Evolutionary conservation across 37 sponge, comb jelly and placozoan genomes (phyloP).

Genomic region (Eunapius fragilis): DNA sequence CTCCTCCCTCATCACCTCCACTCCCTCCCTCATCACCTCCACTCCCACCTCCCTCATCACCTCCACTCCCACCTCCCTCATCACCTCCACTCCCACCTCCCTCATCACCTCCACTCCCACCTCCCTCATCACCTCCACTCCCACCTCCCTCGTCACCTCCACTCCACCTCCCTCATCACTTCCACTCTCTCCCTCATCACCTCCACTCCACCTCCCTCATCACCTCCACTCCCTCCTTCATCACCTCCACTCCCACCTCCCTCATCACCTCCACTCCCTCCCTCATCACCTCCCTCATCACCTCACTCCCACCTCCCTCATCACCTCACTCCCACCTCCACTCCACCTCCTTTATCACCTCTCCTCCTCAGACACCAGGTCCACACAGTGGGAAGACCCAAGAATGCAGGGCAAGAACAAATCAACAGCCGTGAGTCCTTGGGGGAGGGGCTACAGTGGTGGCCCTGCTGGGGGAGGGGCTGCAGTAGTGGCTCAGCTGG

Average conservation of each 20-base stretch:
- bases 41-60: no score
- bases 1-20: no score
- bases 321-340: neutral
- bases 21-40: neutral
- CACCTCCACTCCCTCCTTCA: neutral
- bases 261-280: neutral
- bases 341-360: neutral
- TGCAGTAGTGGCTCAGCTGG: no score
- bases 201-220: neutral
- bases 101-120: no score
- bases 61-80: no score
- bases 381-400: constrained; percentile 96
- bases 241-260: no score
- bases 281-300: neutral
- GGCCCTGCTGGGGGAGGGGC: no score
- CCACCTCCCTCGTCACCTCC: no score
- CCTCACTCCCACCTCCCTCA: neutral
- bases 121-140: no score
- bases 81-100: no score
- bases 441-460: no score
- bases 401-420: constrained; percentile 58
- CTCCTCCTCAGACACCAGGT: constrained; percentile 55
- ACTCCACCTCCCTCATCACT: no score
- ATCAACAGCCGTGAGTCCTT: constrained; percentile 63
- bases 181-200: neutral